Evolutionary conservation across 2,888 invertebrate genomes (phyloP), one percentile per base, ranked within the genome.

Genomic region (Tachina lurida): DNA sequence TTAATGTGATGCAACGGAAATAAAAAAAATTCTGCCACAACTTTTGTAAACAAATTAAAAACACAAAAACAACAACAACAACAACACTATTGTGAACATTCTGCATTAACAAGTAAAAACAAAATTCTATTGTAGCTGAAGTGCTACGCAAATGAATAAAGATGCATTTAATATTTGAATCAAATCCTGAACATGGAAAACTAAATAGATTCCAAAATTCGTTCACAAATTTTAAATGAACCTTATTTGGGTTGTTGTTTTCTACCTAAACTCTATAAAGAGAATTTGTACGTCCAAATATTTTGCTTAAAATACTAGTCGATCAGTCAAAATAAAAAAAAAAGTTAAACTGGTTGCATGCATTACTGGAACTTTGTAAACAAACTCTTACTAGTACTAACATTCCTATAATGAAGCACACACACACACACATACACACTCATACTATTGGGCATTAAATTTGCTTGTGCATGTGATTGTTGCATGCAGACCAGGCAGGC

Each of bases 291-390:
- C 67, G 76, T 83, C 76, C 47, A 79, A 86, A 86, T 76, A 83
- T 86, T 86, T 79, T 83, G 67, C 67, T 62, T 45, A 54, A 75
- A 71, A 79, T 68, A 60, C 43, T 54, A 86, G 62, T 73, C 79
- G 86, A 83, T 86, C 79, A 76, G 76, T 86, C 83, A 83, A 79
- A 86, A 86, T 73, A 82, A 76, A 31, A 65, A 77, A 68, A 17
- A 68, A 17, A 19, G 12, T 60, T 65, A 58, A 71, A 77, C 41
- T 73, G 76, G 71, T 71, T 86, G 67, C 82, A 86, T 76, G 73
- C 79, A 83, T 73, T 86, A 83, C 71, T 71, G 62, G 45, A 39
- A 73, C 62, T 73, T 73, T 83, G 67, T 76, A 75, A 76, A 82
- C 78, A 85, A 73, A 65, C 54, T 17, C 71, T 70, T 75, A 75